Base-by-base conservation (phyloP, 2,797 vertebrate genomes). In the Paguma larvata region DNA sequence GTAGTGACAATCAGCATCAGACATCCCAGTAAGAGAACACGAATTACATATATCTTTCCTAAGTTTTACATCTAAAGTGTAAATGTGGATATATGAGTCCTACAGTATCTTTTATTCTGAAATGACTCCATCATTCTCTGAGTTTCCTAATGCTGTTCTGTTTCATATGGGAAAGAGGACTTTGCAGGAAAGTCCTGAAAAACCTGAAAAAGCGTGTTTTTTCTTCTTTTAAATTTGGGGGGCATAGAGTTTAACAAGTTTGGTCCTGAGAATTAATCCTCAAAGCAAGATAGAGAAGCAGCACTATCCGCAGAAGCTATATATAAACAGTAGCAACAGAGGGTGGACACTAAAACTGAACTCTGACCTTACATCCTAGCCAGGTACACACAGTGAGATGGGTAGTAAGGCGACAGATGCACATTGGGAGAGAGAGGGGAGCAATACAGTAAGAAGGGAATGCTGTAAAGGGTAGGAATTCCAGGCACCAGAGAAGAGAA, bases 31-130 rank as follows among this genome's bases (percentile, higher is more conserved):
- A 79, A 65, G 41, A 21, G 21, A 41, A 44, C 68, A 94, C 5
- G 67, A 34, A 44, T 30, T 25, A 34, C 44, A 46, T 4, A 27
- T 19, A 19, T 13, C 62, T 8, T 12, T 25, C 34, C 27, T 75
- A 75, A 18, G 18, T 75, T 18, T 30, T 46, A 32, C 56, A 23
- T 23, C 48, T 75, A 46, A 18, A 46, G 46, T 30, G 30, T 75
- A 30, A 75, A 30, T 18, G 12, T 73, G 15, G 15, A 2, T 21
- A n/a, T 14, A 30, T 0, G n/a, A 41, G 5, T 62, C 51, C 67
- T 73, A 56, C 95, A 77, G 68, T 34, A 56, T 65, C 41, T 70
- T 79, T 67, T 80, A 79, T 70, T 72, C 62, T 79, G 73, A 91
- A 89, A 63, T n/a, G n/a, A 83, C 15, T 41, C 12, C 75, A 34